Conservation (phyloP, 2,797 vertebrate genomes). For the Toxotes lorentzi region DNA sequence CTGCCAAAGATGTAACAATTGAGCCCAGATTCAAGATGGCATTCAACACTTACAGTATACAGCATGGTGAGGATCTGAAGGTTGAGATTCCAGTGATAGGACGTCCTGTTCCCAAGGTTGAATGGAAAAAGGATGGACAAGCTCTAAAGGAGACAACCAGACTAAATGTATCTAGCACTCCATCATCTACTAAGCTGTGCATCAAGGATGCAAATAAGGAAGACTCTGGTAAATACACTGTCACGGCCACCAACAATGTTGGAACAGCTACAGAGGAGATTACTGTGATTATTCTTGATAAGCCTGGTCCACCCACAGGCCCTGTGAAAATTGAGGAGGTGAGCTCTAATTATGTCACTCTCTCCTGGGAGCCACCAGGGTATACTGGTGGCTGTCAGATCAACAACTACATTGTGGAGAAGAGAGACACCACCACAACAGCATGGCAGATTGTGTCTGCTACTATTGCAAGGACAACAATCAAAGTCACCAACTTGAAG, state of each 20-base stretch:
- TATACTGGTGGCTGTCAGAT: conserved; percentile 98
- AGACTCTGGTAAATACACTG: conserved; percentile 94
- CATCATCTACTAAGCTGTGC: conserved; percentile 88
- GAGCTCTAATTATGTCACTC: conserved; percentile 90
- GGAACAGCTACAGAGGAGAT: conserved; percentile 91
- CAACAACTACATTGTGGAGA: conserved; percentile 99
- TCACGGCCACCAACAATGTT: conserved; percentile 91
- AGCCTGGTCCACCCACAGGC: conserved; percentile 95
- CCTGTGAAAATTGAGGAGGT: conserved; percentile 97
- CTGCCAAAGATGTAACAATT: conserved; percentile 94
- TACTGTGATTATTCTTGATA: conserved; percentile 93
- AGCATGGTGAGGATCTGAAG: conserved; percentile 94
- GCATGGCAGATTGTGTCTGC: conserved; percentile 97
- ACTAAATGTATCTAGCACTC: conserved; percentile 91
- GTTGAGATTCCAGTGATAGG: conserved; percentile 95
- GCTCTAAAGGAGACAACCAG: conserved; percentile 96
- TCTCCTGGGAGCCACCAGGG: conserved; percentile 95
- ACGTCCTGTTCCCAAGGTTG: conserved; percentile 91
- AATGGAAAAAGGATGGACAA: conserved; percentile 95
- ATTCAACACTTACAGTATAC: conserved; percentile 93
- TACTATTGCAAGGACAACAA: conserved; percentile 97
- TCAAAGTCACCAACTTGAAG: conserved; percentile 94
- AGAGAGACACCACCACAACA: conserved; percentile 96
- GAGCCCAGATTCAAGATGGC: conserved; percentile 90
- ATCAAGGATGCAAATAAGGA: conserved; percentile 96